phyloP scores from a whole-genome alignment of 2,113 vertebrate genomes.

The Anolis carolinensis region DNA sequence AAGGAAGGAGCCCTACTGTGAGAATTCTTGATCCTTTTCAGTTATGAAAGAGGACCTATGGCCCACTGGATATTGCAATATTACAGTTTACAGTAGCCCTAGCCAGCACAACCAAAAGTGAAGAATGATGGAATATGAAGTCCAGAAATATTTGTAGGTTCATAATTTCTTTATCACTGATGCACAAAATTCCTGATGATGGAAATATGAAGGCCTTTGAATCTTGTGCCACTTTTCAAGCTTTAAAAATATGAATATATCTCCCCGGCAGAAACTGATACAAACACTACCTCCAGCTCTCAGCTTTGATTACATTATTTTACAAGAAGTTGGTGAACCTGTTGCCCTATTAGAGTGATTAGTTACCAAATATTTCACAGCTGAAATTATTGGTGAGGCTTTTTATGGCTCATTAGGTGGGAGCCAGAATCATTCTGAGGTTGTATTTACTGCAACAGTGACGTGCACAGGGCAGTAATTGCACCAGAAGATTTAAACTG shows the following conservation, averaged over 20 bases:
- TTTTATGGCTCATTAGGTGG: conserved; percentile 21
- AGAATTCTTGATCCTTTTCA: too few relatives aligned
- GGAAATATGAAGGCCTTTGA: neutral
- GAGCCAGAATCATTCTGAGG: conserved; percentile 1
- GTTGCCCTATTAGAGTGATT: conserved; percentile 7
- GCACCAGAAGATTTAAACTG: neutral
- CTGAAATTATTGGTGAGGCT: conserved; percentile 21
- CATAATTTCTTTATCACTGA: neutral
- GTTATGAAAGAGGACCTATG: neutral
- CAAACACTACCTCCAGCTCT: neutral
- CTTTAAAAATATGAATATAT: neutral
- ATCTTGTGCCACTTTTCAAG: neutral
- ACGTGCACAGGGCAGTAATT: conserved; percentile 12
- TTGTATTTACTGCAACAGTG: conserved; percentile 7
- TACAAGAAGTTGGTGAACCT: neutral
- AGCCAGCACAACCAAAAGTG: neutral
- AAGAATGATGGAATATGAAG: neutral
- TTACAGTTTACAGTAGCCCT: neutral
- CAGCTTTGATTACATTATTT: neutral
- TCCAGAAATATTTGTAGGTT: neutral
- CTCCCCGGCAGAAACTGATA: neutral
- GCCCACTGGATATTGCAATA: neutral
- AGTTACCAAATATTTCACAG: neutral
- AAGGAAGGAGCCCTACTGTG: too few relatives aligned
- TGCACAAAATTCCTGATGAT: neutral